A percentile compares a stretch with the other conserved stretches of the same genome.
Evolutionary conservation across 2,113 vertebrate genomes (phyloP).

Genomic region (Micronisus gabar): DNA sequence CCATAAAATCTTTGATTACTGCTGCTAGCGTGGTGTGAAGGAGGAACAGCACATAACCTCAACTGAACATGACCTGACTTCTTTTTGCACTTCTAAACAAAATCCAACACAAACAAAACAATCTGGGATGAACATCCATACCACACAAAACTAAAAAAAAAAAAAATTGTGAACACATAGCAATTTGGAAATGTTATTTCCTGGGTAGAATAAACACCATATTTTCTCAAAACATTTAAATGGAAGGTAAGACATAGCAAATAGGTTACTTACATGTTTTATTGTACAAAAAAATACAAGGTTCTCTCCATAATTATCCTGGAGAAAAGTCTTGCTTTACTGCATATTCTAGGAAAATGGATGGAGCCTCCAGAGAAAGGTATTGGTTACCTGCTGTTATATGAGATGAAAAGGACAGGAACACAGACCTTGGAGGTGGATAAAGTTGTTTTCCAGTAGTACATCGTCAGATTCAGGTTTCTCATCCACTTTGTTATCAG

Average conservation of each 20-base stretch:
- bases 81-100: background rate
- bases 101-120: background rate
- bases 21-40: background rate
- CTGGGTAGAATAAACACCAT: background rate
- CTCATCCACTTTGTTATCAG: background rate
- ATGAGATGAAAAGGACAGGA: background rate
- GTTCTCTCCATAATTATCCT: background rate
- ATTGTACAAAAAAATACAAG: background rate
- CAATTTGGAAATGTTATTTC: background rate
- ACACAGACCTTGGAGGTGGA: no score
- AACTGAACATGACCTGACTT: background rate
- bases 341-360: background rate
- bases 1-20: background rate
- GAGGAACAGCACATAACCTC: background rate
- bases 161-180: background rate
- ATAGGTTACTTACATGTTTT: background rate
- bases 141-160: background rate
- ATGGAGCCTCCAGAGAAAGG: background rate
- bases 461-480: background rate
- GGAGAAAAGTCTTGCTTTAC: background rate
- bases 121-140: background rate
- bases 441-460: background rate
- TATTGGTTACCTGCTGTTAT: background rate
- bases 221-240: background rate
- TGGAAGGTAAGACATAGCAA: background rate